Base-by-base conservation (phyloP, 1,140 invertebrate species). In the Anastrepha obliqua region DNA sequence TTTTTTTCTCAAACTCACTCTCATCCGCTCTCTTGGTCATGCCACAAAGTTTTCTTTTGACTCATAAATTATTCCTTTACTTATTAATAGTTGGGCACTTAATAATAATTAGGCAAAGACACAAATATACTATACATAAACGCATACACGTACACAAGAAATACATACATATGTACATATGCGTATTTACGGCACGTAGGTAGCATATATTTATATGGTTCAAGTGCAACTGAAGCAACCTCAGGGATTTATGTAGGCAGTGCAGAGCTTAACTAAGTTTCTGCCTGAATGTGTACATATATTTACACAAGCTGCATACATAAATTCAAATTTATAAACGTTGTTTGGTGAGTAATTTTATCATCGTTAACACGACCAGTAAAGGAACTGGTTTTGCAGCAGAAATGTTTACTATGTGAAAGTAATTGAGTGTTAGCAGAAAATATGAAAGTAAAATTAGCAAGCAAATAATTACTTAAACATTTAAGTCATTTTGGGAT, bases 11-110 rank as follows among this genome's bases (percentile, higher is more conserved):
- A 8, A 55, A 55, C 6, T 55, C 11, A 11, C 11, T 55, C 51
- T 11, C 51, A 55, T 55, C 6, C 5, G 3, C 64, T 67, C 29
- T 39, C 29, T 2, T 39, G 5, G 8, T 62, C 60, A 2, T 4
- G 29, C 64, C 64, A 67, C 29, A 39, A 81, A 81, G 74, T 20
- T 55, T 20, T 7, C 2, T 4, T 81, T 55, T 20, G 47, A 17
- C 7, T 44, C 88, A 88, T 88, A 88, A 88, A 88, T 88, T 87
- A 88, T 88, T 81, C n/a, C 55, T 85, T 87, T 86, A 88, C 78
- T 88, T 88, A 86, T 78, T 78, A 88, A 88, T 87, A 87, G 88
- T 87, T 88, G 60, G 86, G 86, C 86, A 88, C 86, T 88, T 88
- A 88, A 88, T 88, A 88, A 87, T 88, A 88, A 87, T 88, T 88